These are phyloP conservation scores for Tachina lurida DNA, from an alignment of 2,888 invertebrate genomes.

Conservation along the genomic window DNA sequence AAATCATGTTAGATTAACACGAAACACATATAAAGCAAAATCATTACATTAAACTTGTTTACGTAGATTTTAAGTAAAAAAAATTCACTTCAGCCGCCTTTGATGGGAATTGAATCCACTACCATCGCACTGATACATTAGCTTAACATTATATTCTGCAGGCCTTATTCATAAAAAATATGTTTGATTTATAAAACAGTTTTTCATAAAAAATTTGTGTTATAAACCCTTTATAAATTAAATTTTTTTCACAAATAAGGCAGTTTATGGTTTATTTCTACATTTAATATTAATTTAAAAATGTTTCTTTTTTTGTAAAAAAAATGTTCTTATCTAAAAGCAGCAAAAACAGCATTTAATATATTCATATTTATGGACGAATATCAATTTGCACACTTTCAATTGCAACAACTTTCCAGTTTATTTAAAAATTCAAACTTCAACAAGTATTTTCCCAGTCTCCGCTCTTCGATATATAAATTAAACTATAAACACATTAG, in stretches of 20 bases:
- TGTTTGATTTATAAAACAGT: not conserved
- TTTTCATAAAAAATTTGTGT: not conserved
- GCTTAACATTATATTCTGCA: no score
- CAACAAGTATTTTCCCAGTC: constrained; percentile 25
- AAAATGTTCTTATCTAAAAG: no score
- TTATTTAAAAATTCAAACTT: constrained; percentile 18
- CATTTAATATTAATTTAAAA: not conserved
- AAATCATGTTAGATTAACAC: no score
- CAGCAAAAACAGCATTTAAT: not conserved
- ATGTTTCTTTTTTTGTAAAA: no score
- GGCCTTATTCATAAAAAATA: no score
- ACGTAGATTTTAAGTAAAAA: no score
- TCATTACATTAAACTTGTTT: no score
- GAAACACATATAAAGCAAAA: no score
- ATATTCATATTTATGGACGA: not conserved
- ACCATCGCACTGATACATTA: no score
- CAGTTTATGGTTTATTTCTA: no score
- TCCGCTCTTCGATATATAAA: not conserved
- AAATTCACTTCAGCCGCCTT: not conserved
- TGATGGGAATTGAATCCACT: not conserved
- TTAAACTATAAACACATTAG: constrained; percentile 34
- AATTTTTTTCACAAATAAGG: no score
- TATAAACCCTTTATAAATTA: no score
- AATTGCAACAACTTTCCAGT: not conserved
- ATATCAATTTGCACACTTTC: not conserved